Conservation (phyloP, 1,140 invertebrate species). For the Manduca sexta region DNA sequence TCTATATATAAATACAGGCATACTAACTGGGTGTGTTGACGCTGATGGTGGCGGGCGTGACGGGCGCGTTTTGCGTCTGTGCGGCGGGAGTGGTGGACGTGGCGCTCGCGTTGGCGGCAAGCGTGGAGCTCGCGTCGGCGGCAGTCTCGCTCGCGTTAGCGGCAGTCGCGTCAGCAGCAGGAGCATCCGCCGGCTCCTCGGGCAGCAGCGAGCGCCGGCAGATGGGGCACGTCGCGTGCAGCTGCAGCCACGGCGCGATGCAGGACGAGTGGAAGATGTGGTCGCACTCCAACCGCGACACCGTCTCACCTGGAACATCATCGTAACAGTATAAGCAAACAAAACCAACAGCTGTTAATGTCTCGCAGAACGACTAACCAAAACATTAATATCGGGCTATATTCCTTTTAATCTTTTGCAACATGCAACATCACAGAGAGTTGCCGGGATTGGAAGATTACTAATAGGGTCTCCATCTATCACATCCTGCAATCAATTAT, state of each 20-base stretch:
- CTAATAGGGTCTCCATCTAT: too few species aligned
- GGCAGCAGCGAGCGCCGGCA: constrained; percentile 88
- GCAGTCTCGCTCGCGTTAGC: neutral
- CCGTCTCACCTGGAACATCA: constrained; percentile 79
- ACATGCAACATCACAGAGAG: too few species aligned
- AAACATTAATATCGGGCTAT: too few species aligned
- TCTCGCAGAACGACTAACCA: too few species aligned
- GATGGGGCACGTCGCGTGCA: constrained; percentile 97
- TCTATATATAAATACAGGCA: too few species aligned
- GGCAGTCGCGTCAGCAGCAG: constrained; percentile 1
- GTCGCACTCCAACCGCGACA: constrained; percentile 89
- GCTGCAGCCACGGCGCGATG: constrained; percentile 95
- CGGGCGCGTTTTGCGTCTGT: neutral
- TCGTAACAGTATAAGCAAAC: too few species aligned
- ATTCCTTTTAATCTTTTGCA: too few species aligned
- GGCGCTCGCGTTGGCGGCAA: constrained; percentile 2
- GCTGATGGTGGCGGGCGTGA: too few species aligned
- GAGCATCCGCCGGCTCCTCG: constrained; percentile 9
- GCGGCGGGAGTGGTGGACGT: constrained; percentile 3
- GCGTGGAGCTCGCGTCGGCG: neutral
- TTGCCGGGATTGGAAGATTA: too few species aligned
- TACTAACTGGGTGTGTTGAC: too few species aligned
- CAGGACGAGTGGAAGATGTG: constrained; percentile 95
- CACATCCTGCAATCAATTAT: too few species aligned
- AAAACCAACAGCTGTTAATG: too few species aligned